These are phyloP conservation scores for Euphydryas editha DNA, from an alignment of 2,888 invertebrate genomes.

Conservation along the genomic window DNA sequence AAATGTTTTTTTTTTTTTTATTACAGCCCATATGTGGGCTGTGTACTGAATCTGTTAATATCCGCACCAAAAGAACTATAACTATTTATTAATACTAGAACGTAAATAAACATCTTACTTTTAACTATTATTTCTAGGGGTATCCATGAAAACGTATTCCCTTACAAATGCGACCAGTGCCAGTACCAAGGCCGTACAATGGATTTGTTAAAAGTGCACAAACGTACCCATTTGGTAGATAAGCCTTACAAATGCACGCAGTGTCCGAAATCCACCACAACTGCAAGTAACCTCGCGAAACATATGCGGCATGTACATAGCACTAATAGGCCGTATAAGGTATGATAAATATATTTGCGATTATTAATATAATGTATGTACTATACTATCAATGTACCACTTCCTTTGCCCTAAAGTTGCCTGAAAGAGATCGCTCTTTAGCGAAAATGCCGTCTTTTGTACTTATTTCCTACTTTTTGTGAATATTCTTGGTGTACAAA, in stretches of 20 bases:
- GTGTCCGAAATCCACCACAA: conserved; percentile 71
- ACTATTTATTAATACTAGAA: no score
- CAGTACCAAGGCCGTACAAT: conserved; percentile 73
- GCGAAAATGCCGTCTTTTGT: no score
- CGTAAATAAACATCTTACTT: not conserved
- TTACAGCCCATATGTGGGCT: no score
- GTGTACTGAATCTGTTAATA: no score
- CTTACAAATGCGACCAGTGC: conserved; percentile 73
- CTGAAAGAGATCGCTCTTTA: no score
- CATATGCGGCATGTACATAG: conserved; percentile 75
- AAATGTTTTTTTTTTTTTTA: no score
- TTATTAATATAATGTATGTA: not conserved
- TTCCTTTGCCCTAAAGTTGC: no score
- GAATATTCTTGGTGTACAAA: no score
- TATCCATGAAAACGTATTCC: conserved; percentile 70
- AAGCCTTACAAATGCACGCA: conserved; percentile 74
- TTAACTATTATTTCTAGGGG: conserved; percentile 51
- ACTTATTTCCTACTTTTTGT: no score
- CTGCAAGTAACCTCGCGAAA: conserved; percentile 72
- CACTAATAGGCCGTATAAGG: conserved; percentile 70
- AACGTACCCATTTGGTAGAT: conserved; percentile 67
- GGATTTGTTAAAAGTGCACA: conserved; percentile 73
- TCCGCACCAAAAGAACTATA: no score
- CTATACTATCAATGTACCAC: no score
- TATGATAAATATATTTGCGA: conserved; percentile 42